Evolutionary conservation across 2,113 vertebrate genomes (phyloP).

Genomic region (Anser brachyrhynchus): DNA sequence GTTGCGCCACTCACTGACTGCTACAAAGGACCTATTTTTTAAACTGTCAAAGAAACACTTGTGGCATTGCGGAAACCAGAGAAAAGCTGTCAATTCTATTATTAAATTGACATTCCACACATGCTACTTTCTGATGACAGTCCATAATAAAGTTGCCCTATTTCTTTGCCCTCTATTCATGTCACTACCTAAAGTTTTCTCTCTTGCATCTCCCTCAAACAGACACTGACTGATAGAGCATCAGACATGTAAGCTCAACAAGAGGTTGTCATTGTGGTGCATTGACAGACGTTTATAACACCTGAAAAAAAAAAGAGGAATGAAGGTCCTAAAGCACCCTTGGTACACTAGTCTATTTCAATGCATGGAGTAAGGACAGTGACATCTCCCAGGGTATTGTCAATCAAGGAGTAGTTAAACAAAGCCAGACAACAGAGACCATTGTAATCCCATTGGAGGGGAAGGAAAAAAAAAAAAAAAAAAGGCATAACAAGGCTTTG

Average conservation of each 20-base stretch:
- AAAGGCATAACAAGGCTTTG: conserved; percentile 77
- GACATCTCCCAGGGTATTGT: conserved; percentile 87
- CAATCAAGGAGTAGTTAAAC: conserved; percentile 80
- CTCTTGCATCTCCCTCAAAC: conserved; percentile 53
- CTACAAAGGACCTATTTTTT: conserved; percentile 94
- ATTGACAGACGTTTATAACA: conserved; percentile 74
- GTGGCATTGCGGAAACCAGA: conserved; percentile 83
- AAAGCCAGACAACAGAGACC: conserved; percentile 71
- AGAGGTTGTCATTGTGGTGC: conserved; percentile 65
- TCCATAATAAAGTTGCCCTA: conserved; percentile 78
- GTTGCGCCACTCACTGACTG: conserved; percentile 82
- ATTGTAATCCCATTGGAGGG: conserved; percentile 77
- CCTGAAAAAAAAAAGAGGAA: conserved; percentile 59
- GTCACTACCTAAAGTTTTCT: conserved; percentile 63
- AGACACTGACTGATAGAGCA: conserved; percentile 72
- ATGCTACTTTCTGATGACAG: conserved; percentile 80
- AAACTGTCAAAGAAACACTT: conserved; percentile 94
- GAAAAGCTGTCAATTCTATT: conserved; percentile 89
- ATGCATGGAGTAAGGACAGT: conserved; percentile 74
- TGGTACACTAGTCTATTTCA: conserved; percentile 53
- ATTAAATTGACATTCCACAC: conserved; percentile 93
- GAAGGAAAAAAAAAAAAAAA: conserved; percentile 46
- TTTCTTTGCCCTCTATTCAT: conserved; percentile 64
- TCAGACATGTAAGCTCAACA: conserved; percentile 56
- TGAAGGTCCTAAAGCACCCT: background rate